Percentiles rank a stretch among this genome's conserved stretches.
Evolutionary conservation across 2,797 vertebrate genomes (phyloP).

Genomic region (Chrosomus eos): DNA sequence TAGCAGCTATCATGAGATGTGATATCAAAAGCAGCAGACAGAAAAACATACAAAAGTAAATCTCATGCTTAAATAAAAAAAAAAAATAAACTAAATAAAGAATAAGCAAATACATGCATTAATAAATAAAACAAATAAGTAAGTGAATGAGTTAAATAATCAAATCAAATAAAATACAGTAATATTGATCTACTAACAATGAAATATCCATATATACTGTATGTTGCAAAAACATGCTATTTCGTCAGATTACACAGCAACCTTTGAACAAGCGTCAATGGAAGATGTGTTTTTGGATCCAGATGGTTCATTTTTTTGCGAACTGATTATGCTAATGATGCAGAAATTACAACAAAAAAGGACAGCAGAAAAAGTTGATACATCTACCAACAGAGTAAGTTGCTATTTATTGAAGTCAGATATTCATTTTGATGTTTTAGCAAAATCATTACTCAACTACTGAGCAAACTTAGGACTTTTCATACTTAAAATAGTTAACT

Average conservation of each 20-base stretch:
- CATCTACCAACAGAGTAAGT: neutral
- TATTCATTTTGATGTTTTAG: neutral
- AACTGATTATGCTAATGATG: neutral
- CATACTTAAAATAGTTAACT: too few relatives aligned
- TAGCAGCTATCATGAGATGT: neutral
- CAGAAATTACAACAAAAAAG: neutral
- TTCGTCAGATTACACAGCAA: too few relatives aligned
- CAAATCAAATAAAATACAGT: too few relatives aligned
- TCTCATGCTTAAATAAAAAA: neutral
- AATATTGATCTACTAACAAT: too few relatives aligned
- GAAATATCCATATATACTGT: too few relatives aligned
- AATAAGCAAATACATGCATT: too few relatives aligned
- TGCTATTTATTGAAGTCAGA: neutral
- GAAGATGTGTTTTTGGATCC: too few relatives aligned
- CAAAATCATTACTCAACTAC: neutral
- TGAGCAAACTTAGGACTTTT: neutral
- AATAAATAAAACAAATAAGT: too few relatives aligned
- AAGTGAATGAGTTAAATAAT: too few relatives aligned
- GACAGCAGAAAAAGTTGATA: neutral
- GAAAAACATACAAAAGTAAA: neutral
- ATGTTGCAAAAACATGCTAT: too few relatives aligned
- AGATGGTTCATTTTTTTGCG: too few relatives aligned
- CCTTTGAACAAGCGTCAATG: too few relatives aligned
- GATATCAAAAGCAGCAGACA: neutral
- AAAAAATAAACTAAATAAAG: neutral